These are phyloP conservation scores for Thamnophis sirtalis DNA, from an alignment of 2,113 vertebrate genomes.

Conservation along the genomic window DNA sequence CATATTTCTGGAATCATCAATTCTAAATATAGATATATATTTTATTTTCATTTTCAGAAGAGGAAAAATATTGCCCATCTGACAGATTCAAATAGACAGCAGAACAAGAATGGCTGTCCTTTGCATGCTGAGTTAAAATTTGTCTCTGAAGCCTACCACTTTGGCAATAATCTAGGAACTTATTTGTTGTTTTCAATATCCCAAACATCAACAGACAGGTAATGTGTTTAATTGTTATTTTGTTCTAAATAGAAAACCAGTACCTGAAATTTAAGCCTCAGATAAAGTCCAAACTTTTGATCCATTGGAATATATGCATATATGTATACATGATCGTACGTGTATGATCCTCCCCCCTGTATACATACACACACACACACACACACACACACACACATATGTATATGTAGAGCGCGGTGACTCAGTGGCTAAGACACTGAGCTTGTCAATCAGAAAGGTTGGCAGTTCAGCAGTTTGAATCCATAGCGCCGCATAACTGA, in stretches of 20 bases:
- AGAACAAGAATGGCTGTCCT: slow-evolving; percentile 26
- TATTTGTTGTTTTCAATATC: slow-evolving; percentile 75
- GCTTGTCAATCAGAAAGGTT: too few relatives aligned
- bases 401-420: too few relatives aligned
- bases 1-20: not conserved
- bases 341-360: too few relatives aligned
- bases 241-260: not conserved
- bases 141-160: slow-evolving; percentile 64
- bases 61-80: slow-evolving; percentile 37
- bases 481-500: too few relatives aligned
- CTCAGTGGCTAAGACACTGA: too few relatives aligned
- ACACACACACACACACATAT: too few relatives aligned
- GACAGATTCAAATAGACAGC: slow-evolving; percentile 11
- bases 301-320: not conserved
- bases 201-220: slow-evolving; percentile 71
- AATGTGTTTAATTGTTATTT: not conserved
- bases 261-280: not conserved
- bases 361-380: too few relatives aligned
- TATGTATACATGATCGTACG: not conserved
- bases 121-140: slow-evolving; percentile 34
- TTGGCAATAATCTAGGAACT: slow-evolving; percentile 77
- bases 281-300: not conserved
- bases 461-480: too few relatives aligned
- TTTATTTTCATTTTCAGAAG: slow-evolving; percentile 28
- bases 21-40: slow-evolving; percentile 20